phyloP scores from a whole-genome alignment of 2,888 invertebrate species.

The Chirona hameri region DNA sequence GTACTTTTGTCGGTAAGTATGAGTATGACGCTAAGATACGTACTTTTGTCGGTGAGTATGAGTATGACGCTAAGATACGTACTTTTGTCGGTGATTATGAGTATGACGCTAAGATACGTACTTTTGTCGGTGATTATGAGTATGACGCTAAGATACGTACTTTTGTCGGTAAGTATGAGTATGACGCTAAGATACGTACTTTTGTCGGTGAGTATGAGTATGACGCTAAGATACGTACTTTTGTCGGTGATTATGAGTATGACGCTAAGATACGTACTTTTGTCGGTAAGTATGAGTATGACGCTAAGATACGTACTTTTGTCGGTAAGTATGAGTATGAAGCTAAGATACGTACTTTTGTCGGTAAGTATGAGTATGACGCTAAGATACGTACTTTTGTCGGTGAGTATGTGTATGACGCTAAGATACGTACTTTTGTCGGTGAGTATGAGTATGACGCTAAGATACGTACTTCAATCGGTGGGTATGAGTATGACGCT shows the following conservation, averaged over 20 bases:
- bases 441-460: not conserved
- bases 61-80: not conserved
- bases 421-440: constrained; percentile 48
- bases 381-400: constrained; percentile 55
- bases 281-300: not conserved
- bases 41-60: not conserved
- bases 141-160: constrained; percentile 29
- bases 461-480: constrained; percentile 58
- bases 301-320: constrained; percentile 49
- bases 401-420: constrained; percentile 91
- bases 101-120: constrained; percentile 74
- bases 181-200: constrained; percentile 68
- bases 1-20: constrained; percentile 79
- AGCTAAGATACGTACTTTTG: constrained; percentile 51
- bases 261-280: constrained; percentile 58
- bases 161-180: constrained; percentile 88
- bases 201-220: not conserved
- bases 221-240: constrained; percentile 32
- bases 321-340: constrained; percentile 94
- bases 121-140: not conserved
- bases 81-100: constrained; percentile 84
- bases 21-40: constrained; percentile 82
- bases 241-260: constrained; percentile 95
- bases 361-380: not conserved
- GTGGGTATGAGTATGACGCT: constrained; percentile 93